phyloP scores from a whole-genome alignment of 2,888 invertebrate genomes.

The Melinaea menophilus region DNA sequence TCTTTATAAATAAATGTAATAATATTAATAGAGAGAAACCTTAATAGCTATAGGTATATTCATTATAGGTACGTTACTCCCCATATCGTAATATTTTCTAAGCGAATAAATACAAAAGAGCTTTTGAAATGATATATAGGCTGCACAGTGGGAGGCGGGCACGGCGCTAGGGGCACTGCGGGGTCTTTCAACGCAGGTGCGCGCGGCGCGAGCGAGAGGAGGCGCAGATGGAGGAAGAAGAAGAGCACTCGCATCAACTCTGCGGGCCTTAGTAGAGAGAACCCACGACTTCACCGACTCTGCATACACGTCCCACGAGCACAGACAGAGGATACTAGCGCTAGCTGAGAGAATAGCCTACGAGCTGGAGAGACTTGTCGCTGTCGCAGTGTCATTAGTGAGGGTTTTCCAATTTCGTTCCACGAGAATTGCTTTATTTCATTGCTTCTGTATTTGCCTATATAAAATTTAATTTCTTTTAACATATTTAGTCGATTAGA shows the following conservation, averaged over 20 bases:
- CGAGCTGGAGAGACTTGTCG: slow-evolving; percentile 93
- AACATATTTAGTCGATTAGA: neutral
- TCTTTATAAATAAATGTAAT: no score
- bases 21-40: neutral
- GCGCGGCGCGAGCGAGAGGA: slow-evolving; percentile 84
- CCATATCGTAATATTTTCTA: neutral
- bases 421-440: neutral
- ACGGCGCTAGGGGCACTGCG: slow-evolving; percentile 90
- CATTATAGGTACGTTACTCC: neutral
- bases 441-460: neutral
- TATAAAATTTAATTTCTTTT: neutral
- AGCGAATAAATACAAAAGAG: neutral
- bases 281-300: slow-evolving; percentile 99
- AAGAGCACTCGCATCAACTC: slow-evolving; percentile 89
- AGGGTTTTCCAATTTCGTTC: slow-evolving; percentile 38
- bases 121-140: slow-evolving; percentile 42
- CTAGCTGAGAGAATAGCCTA: slow-evolving; percentile 92
- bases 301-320: slow-evolving; percentile 98
- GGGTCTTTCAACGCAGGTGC: slow-evolving; percentile 90
- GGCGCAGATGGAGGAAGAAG: slow-evolving; percentile 83
- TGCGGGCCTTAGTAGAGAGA: slow-evolving; percentile 95
- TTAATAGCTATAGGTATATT: neutral
- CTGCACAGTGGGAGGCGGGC: slow-evolving; percentile 76
- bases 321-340: slow-evolving; percentile 95
- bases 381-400: slow-evolving; percentile 90